Percentiles rank a stretch among this genome's conserved stretches.
phyloP scores from a whole-genome alignment of 2,888 invertebrate species.

The Thereva nobilitata region DNA sequence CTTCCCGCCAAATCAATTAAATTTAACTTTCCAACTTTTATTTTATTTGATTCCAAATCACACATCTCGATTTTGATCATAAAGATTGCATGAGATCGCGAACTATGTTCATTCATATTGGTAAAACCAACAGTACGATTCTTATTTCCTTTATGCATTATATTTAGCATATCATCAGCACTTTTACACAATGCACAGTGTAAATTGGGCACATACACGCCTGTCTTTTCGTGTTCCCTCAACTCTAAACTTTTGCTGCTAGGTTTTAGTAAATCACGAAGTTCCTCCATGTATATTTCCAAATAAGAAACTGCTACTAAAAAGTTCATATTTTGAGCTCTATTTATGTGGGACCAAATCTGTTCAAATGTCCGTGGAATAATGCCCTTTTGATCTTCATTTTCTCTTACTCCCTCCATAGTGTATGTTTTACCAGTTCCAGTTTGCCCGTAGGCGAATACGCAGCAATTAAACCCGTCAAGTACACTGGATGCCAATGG shows the following conservation, averaged over 20 bases:
- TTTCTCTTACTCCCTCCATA: slow-evolving; percentile 70
- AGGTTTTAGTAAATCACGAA: slow-evolving; percentile 72
- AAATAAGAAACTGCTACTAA: slow-evolving; percentile 95
- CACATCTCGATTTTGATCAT: slow-evolving; percentile 97
- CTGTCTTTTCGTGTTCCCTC: slow-evolving; percentile 71
- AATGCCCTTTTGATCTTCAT: slow-evolving; percentile 74
- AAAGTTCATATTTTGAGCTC: slow-evolving; percentile 91
- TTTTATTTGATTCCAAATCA: slow-evolving; percentile 64
- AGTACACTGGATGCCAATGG: slow-evolving; percentile 94
- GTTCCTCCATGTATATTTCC: slow-evolving; percentile 95
- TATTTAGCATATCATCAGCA: slow-evolving; percentile 88
- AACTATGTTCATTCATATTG: slow-evolving; percentile 98
- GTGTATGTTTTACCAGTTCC: slow-evolving; percentile 85
- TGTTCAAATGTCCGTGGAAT: slow-evolving; percentile 97
- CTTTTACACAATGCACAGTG: slow-evolving; percentile 94
- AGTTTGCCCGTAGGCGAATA: slow-evolving; percentile 99
- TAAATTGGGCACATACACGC: slow-evolving; percentile 94
- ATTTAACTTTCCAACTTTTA: slow-evolving; percentile 91
- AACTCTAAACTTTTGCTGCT: slow-evolving; percentile 63
- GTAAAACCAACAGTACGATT: slow-evolving; percentile 95
- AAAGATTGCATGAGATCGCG: slow-evolving; percentile 97
- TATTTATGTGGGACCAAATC: slow-evolving; percentile 91
- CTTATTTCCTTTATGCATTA: slow-evolving; percentile 91
- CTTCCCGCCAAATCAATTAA: slow-evolving; percentile 98
- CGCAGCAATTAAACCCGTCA: slow-evolving; percentile 98